Conservation (phyloP, 2,797 vertebrate species). For the Cynodonichthys magdalenae region DNA sequence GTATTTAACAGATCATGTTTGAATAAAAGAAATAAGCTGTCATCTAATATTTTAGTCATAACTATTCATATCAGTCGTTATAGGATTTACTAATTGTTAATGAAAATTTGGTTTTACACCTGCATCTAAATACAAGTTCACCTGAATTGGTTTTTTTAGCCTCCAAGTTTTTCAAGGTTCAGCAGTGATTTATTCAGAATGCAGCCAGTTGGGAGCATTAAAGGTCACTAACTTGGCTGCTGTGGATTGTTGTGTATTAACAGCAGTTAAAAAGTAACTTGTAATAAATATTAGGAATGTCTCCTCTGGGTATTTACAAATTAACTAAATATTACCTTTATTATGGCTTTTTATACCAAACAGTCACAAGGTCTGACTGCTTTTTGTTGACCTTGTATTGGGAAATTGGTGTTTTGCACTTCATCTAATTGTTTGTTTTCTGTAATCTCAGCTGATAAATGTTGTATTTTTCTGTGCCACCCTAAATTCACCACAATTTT, state of each 20-base stretch:
- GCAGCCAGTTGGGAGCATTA: not conserved
- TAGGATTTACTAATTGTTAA: constrained; percentile 13
- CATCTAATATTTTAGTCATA: constrained; percentile 1
- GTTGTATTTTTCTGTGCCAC: constrained; percentile 31
- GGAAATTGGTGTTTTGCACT: not conserved
- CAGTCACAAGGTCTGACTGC: not conserved
- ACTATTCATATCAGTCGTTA: not conserved
- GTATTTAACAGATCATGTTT: not conserved
- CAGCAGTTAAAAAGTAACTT: too few species aligned
- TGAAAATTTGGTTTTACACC: not conserved
- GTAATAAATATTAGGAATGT: too few species aligned
- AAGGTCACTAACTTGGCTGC: not conserved
- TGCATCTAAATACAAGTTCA: not conserved
- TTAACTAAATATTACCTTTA: too few species aligned
- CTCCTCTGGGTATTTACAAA: too few species aligned
- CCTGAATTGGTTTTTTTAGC: constrained; percentile 21
- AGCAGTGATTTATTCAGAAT: constrained; percentile 15
- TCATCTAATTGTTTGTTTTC: constrained; percentile 20
- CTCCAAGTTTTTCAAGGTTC: constrained; percentile 14
- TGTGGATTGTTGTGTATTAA: too few species aligned
- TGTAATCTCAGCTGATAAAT: constrained; percentile 21
- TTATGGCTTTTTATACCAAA: not conserved
- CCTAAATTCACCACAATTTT: not conserved
- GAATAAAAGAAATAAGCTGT: not conserved
- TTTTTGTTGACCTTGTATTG: not conserved